These are phyloP conservation scores for Hoplodrina ambigua DNA, from an alignment of 2,888 invertebrate genomes.

Conservation along the genomic window DNA sequence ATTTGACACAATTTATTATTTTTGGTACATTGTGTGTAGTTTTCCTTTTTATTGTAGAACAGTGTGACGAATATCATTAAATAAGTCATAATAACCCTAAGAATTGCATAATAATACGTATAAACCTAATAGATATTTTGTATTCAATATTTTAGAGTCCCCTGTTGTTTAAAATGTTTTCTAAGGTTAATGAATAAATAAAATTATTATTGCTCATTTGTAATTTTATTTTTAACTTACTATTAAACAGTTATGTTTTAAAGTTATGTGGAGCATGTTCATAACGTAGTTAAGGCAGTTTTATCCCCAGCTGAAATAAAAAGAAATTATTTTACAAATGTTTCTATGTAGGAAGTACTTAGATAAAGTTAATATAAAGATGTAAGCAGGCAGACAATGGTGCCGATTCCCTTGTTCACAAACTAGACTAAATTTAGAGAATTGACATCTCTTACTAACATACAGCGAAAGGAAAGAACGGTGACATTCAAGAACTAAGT, in stretches of 20 bases:
- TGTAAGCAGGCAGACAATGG: background rate
- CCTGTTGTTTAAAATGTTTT: conserved; percentile 69
- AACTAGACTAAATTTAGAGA: too few species aligned
- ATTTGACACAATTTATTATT: background rate
- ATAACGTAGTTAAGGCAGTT: conserved; percentile 50
- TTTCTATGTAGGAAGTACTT: background rate
- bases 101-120: conserved; percentile 61
- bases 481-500: too few species aligned
- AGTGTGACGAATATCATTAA: conserved; percentile 49
- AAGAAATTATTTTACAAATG: background rate
- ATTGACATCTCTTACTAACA: too few species aligned
- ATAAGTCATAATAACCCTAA: conserved; percentile 47
- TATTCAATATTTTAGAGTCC: conserved; percentile 65
- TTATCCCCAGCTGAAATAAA: conserved; percentile 75
- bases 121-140: conserved; percentile 61
- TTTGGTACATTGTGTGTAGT: conserved; percentile 10
- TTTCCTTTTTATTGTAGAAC: conserved; percentile 24
- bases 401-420: too few species aligned
- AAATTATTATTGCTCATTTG: conserved; percentile 71
- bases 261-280: conserved; percentile 63
- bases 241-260: background rate
- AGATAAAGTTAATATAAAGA: background rate
- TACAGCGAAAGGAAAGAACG: too few species aligned
- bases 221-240: conserved; percentile 58
- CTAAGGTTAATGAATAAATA: conserved; percentile 67